Evolutionary conservation across 2,888 invertebrate genomes (phyloP), one percentile per base, ranked within the genome.

Genomic region (Leptinotarsa juncta): DNA sequence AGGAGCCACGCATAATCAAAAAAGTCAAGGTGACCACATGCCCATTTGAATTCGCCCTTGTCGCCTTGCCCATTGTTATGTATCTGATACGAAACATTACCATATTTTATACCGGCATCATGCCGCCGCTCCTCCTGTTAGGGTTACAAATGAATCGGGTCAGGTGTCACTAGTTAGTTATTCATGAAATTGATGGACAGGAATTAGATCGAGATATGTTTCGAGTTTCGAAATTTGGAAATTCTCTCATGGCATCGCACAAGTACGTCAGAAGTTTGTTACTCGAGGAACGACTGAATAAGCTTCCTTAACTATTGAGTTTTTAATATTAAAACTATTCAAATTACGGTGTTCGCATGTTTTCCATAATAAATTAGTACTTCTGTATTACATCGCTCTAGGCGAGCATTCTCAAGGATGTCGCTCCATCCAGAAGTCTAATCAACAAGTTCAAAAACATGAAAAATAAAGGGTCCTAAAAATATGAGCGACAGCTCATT

Each of bases 1-100:
- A 32, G 32, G 7, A 62, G 48, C 42, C 48, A 18, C 60, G 48
- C 49, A 70, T 60, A 60, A 42, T 57, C 53, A 68, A 42, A n/a
- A 26, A 57, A 42, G 60, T 70, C 26, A 70, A 70, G 23, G 60
- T 60, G 69, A 69, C 53, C 53, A 67, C 57, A 68, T 53, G 55
- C 50, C 55, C 3, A 68, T 62, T 70, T 50, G n/a, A 70, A 70
- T 70, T 71, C 65, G 71, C 65, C 71, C 71, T 71, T 66, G 71
- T 65, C 53, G 53, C 66, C 48, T 66, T 65, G 71, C 51, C 65
- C 50, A 62, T 70, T 65, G 62, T 65, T 65, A 70, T 50, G 53
- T 65, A 65, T 50, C 26, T 65, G 55, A 70, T 20, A 32, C n/a
- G 60, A 4, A 18, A 4, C 51, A 71, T 71, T 71, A 66, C 20